Evolutionary conservation across 2,797 vertebrate species (phyloP), one percentile per base, ranked within the genome.

Genomic region (Sandelia bainsii): DNA sequence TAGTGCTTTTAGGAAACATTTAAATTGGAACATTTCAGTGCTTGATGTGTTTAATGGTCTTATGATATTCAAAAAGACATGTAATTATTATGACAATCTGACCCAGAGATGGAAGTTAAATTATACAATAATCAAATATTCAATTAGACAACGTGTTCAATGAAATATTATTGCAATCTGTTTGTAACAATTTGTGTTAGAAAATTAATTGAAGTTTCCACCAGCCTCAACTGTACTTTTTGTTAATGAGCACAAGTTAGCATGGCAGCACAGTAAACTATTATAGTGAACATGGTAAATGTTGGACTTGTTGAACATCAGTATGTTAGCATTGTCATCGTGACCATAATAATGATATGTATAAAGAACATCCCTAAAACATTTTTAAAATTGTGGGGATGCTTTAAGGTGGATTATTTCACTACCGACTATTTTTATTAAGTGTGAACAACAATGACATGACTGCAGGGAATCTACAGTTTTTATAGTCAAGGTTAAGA

Each of bases 1-100:
- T 56, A 40, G 37, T 23, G 42, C 4, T 67, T 80, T 72, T 64
- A 45, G 44, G 25, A 77, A 56, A 66, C 68, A 53, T 74, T 72
- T 9, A 71, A 78, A 56, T 32, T 5, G 29, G 29, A 32, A 32
- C 6, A 32, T 57, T n/a, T 34, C 19, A 40, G 53, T 67, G 49
- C 5, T 17, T 23, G 54, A 50, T 27, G 2, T 39, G 29, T 29
- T 29, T 29, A 3, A 29, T 29, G 29, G 29, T 29, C 7, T 39
- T 39, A 39, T 11, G 9, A 11, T 39, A 4, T 11, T 39, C 37
- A 39, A 8, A 6, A 39, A 48, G 46, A 29, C 1, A 6, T 34
- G 2, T 56, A 49, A 65, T 65, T 49, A 29, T 39, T 3, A 22
- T n/a, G 27, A 27, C 27, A 27, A 27, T 27, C 27, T 27, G 27